Percentiles rank a stretch among this genome's conserved stretches.
Evolutionary conservation across 2,888 invertebrate species (phyloP).

Genomic region (Drosophila kokeensis): DNA sequence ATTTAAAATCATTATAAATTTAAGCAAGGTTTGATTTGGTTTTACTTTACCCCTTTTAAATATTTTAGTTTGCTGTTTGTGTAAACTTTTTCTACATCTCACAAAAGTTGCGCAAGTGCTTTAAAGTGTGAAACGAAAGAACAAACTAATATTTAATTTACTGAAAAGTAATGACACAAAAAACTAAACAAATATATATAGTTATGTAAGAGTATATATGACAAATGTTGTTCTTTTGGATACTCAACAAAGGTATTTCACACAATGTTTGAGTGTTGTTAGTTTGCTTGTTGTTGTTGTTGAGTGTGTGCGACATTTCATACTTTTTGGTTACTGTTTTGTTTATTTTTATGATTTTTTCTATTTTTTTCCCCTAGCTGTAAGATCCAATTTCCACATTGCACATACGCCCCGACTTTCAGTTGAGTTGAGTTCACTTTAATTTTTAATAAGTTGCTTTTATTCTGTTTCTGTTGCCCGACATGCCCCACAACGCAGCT

Average conservation of each 20-base stretch:
- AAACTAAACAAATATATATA: not conserved
- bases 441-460: conserved; percentile 47
- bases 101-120: not conserved
- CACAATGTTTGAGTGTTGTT: not conserved
- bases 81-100: not conserved
- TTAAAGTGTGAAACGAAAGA: not conserved
- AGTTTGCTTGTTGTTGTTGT: not conserved
- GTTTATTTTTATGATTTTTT: not conserved
- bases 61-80: not conserved
- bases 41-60: not conserved
- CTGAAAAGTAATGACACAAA: not conserved
- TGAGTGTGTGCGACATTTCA: not conserved
- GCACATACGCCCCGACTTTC: conserved; percentile 31
- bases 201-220: not conserved
- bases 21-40: not conserved
- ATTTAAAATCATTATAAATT: not conserved
- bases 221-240: not conserved
- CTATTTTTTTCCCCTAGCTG: conserved; percentile 30
- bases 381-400: conserved; percentile 47
- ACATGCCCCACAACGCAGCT: conserved; percentile 28
- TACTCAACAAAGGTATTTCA: not conserved
- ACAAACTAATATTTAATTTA: not conserved
- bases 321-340: not conserved
- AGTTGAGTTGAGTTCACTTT: conserved; percentile 20
- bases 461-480: conserved; percentile 27